Base-by-base conservation (phyloP, 2,888 invertebrate genomes). In the Villa cingulata region DNA sequence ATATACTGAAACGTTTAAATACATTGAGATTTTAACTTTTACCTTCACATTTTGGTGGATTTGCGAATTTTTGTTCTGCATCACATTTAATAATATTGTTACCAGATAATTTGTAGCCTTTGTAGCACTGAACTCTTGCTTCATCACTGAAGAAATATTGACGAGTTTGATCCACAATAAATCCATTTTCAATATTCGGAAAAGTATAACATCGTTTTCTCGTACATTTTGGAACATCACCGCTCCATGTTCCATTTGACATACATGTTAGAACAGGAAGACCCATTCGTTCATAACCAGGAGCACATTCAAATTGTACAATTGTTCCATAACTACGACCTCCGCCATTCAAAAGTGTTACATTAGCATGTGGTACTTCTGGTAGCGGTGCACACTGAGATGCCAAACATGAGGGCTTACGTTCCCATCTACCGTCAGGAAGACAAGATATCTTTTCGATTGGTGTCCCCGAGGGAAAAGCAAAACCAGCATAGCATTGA, bases 191-290 rank as follows among this genome's bases (percentile, higher is more conserved):
- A 51, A 92, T 85, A 62, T 80, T 78, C 1, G 90, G 90, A 60
- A 86, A 80, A 72, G 74, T 64, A 43, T 59, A 61, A 53, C 70
- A 70, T 14, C 64, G 64, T 48, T 70, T 70, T 71, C 89, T 78
- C 34, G 86, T 78, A 66, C 92, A 92, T 6, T 81, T 80, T 2
- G 92, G 92, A 5, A 91, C 88, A 56, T 86, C 81, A 50, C 88
- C 89, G 50, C 91, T 91, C 92, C 92, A 94, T 12, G 91, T 90
- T 44, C 92, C 92, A 61, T 92, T 91, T 61, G 90, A 91, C 89
- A 91, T 91, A 65, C 92, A 94, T 36, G 90, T 77, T 38, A 92
- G 77, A 4, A 91, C 91, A 16, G 92, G 92, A 62, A 86, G 84
- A 29, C 92, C 92, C 55, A 78, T 81, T 55, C 92, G 76, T 47